Evolutionary conservation across 2,888 invertebrate genomes (phyloP), one percentile per base, ranked within the genome.

Genomic region (Actias luna): DNA sequence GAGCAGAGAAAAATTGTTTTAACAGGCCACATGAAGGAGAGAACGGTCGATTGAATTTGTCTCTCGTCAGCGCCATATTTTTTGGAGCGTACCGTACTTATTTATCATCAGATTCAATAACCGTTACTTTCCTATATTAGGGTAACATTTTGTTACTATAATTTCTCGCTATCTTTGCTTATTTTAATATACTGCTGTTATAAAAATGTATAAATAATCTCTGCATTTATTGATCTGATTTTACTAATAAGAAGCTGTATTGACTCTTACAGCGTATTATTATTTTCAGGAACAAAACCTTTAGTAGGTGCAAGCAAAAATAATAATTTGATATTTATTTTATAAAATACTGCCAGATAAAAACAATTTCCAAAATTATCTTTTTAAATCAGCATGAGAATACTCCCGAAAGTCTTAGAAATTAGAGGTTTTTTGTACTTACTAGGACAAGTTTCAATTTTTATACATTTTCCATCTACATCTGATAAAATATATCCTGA

Each of bases 371-470:
- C n/a, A n/a, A n/a, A n/a, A n/a, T n/a, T n/a, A n/a, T n/a, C n/a
- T n/a, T n/a, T n/a, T n/a, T n/a, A n/a, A n/a, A 33, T 12, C 12
- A 42, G 8, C 7, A 39, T 42, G 5, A 18, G 18, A 18, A 42
- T 18, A 42, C 42, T 42, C 5, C 39, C 5, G 16, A 39, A 1
- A n/a, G 39, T 39, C 39, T 39, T 4, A 39, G n/a, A 39, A 39
- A 16, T 39, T 39, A 35, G 10, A 35, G n/a, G 42, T 42, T 8
- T 18, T 42, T 27, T 12, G 58, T 33, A 46, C 67, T 65, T 67
- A 74, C 74, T 63, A 12, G 75, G 75, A 61, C 79, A 79, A 1
- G 76, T 66, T 57, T 75, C 71, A 27, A 75, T 64, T 60, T 64
- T 68, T 25, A 76, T 71, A 31, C 79, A 79, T 27, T 63, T 62